phyloP scores from a whole-genome alignment of 2,888 invertebrate species.

The Linnaemya tessellans region DNA sequence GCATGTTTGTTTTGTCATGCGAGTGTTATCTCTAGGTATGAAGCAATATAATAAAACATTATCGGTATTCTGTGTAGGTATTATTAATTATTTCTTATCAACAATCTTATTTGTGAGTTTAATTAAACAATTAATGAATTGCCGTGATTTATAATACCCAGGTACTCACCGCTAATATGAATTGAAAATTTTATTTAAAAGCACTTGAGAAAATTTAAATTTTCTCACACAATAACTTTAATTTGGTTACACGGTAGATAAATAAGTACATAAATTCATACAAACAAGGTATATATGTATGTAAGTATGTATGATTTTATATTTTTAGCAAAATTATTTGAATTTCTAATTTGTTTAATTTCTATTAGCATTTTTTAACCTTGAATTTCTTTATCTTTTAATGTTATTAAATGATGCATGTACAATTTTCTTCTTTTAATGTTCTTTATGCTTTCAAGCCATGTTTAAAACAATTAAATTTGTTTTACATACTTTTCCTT shows the following conservation, averaged over 20 bases:
- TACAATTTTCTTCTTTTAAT: neutral
- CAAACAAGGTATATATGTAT: too few relatives aligned
- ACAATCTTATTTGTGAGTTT: slow-evolving; percentile 49
- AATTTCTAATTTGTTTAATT: slow-evolving; percentile 15
- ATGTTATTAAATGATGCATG: slow-evolving; percentile 25
- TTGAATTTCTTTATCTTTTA: slow-evolving; percentile 19
- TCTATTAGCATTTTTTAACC: slow-evolving; percentile 4
- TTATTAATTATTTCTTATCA: slow-evolving; percentile 54
- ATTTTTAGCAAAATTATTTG: neutral
- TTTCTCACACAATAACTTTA: neutral
- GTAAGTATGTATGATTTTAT: neutral
- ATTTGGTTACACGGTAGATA: neutral
- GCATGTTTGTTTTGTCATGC: too few relatives aligned
- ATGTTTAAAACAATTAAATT: slow-evolving; percentile 30
- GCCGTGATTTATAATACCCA: slow-evolving; percentile 17
- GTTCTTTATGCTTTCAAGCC: slow-evolving; percentile 39
- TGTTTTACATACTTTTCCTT: slow-evolving; percentile 20
- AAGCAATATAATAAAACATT: too few relatives aligned
- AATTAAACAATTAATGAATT: slow-evolving; percentile 53
- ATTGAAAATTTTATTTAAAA: slow-evolving; percentile 9
- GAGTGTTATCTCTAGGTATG: too few relatives aligned
- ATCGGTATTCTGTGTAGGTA: neutral
- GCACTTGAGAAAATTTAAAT: slow-evolving; percentile 4
- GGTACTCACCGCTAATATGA: slow-evolving; percentile 47
- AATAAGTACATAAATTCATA: neutral